Evolutionary conservation across 2,888 invertebrate species (phyloP), one percentile per base, ranked within the genome.

Genomic region (Lasius platythorax): DNA sequence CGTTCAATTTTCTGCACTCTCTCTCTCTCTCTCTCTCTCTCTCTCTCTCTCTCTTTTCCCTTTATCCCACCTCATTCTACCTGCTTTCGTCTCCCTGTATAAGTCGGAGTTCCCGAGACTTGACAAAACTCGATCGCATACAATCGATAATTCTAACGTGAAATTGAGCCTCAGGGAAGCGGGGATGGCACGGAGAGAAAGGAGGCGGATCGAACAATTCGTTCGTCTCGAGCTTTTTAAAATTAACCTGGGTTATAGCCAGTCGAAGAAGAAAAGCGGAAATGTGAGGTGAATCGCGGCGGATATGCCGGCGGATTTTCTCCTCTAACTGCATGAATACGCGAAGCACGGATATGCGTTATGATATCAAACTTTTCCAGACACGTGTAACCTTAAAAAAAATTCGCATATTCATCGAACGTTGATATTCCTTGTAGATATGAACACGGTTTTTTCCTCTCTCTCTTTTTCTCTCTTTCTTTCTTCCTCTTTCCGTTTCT

Each of bases 121-220:
- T 40, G 33, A 73, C 12, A 46, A 83, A 73, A 83, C 82, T 83
- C 50, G 82, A 84, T 82, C 68, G 61, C 58, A 58, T 64, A 73
- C 66, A 83, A 84, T 84, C 82, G 84, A 84, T 84, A 84, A 84
- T 84, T 75, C 84, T 83, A 74, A 73, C 46, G 83, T 58, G 82
- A 84, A 82, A 74, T 74, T 15, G 68, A 82, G 64, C 75, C 64
- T 73, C 53, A 2, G 53, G 61, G 37, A 70, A 53, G 37, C 1
- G 2, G 56, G 40, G 23, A 61, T 28, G 30, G 73, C 18, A 8
- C 8, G 56, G 53, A 12, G 28, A 18, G 23, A 28, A 18, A 37
- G 28, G n/a, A 18, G n/a, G 8, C 18, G 12, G 33, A 46, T 30
- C 46, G 37, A 61, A 33, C 61, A 68, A 83, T 75, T 82, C 58